phyloP scores from a whole-genome alignment of 2,888 invertebrate genomes.

The Drosophila lacicola region DNA sequence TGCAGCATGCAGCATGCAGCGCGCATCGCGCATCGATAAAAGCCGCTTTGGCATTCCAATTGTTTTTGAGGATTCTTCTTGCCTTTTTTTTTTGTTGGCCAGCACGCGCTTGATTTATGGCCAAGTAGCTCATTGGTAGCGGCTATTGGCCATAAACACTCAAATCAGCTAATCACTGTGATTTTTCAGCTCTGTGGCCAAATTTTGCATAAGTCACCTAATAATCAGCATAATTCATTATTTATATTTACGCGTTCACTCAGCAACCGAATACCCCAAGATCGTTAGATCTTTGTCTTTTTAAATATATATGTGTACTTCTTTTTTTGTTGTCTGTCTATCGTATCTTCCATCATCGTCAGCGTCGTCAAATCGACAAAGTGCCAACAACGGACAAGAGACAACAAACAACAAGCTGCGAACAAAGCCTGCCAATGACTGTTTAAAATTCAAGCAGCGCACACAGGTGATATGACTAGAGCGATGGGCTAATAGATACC shows the following conservation, averaged over 20 bases:
- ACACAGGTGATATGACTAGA: slow-evolving; percentile 1
- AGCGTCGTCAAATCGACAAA: slow-evolving; percentile 60
- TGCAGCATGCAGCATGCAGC: slow-evolving; percentile 9
- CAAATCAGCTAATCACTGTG: slow-evolving; percentile 66
- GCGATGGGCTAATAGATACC: slow-evolving; percentile 19
- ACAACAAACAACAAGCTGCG: slow-evolving; percentile 49
- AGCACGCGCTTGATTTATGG: slow-evolving; percentile 64
- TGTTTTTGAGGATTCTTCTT: slow-evolving; percentile 5
- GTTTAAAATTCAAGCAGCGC: slow-evolving; percentile 71
- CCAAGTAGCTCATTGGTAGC: slow-evolving; percentile 53
- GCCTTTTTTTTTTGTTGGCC: slow-evolving; percentile 5
- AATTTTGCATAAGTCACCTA: slow-evolving; percentile 74
- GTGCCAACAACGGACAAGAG: slow-evolving; percentile 59
- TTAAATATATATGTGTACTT: neutral
- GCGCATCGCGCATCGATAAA: slow-evolving; percentile 26
- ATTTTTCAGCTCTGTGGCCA: slow-evolving; percentile 55
- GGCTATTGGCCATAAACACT: slow-evolving; percentile 47
- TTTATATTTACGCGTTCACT: slow-evolving; percentile 65
- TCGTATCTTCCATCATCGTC: slow-evolving; percentile 50
- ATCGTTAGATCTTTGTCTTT: slow-evolving; percentile 64
- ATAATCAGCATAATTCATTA: slow-evolving; percentile 76
- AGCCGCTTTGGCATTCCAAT: slow-evolving; percentile 22
- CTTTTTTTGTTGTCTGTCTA: neutral
- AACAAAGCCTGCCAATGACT: slow-evolving; percentile 75
- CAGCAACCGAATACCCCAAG: slow-evolving; percentile 25